phyloP scores from a whole-genome alignment of 2,113 vertebrate species.

The Rhadina sibilatrix region DNA sequence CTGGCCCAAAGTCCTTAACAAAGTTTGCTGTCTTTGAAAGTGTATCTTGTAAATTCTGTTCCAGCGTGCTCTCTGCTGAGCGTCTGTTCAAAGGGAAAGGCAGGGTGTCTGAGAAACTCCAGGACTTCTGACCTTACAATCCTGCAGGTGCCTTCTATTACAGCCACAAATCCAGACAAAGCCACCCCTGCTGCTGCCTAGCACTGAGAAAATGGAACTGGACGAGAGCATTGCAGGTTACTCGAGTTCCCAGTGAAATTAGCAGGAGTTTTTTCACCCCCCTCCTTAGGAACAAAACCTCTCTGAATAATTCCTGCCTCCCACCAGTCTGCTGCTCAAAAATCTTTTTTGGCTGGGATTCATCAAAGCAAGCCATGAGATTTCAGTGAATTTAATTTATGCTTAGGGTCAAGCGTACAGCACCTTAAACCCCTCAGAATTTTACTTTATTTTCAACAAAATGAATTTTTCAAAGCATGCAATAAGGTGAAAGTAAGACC shows the following conservation, averaged over 20 bases:
- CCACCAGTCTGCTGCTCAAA: conserved; percentile 22
- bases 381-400: not conserved
- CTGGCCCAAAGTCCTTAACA: not conserved
- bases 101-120: not conserved
- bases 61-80: not conserved
- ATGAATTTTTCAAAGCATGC: not conserved
- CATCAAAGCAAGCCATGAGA: not conserved
- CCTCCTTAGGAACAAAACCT: not conserved
- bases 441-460: not conserved
- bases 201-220: not conserved
- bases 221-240: not conserved
- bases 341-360: not conserved
- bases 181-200: not conserved
- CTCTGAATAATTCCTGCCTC: conserved; percentile 25
- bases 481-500: not conserved
- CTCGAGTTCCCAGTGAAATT: not conserved
- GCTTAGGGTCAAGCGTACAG: not conserved
- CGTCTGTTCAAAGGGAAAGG: not conserved
- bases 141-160: not conserved
- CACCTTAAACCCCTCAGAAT: not conserved
- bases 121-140: not conserved
- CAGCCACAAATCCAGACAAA: not conserved
- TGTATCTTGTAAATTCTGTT: not conserved
- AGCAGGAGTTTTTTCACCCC: not conserved
- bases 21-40: not conserved